Evolutionary conservation across 2,888 invertebrate genomes (phyloP).

Genomic region (Ptychoptera contaminata): DNA sequence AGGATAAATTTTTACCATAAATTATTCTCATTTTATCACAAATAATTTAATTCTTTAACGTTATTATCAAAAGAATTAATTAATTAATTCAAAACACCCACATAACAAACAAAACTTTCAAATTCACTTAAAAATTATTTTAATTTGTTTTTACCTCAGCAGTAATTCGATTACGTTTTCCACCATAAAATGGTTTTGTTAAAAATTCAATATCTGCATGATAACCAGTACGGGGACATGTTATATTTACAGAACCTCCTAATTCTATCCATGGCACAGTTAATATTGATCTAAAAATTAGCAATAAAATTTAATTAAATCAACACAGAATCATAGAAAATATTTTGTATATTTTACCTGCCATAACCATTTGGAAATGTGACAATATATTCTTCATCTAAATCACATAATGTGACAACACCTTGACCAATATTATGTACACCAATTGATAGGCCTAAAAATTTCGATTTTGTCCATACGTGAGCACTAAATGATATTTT

Average conservation of each 20-base stretch:
- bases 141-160: slow-evolving; percentile 47
- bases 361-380: slow-evolving; percentile 99
- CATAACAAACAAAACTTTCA: no score
- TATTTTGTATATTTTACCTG: slow-evolving; percentile 34
- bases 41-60: no score
- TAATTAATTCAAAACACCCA: no score
- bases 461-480: slow-evolving; percentile 99
- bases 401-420: slow-evolving; percentile 73
- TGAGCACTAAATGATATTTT: slow-evolving; percentile 86
- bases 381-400: slow-evolving; percentile 85
- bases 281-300: slow-evolving; percentile 72
- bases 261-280: slow-evolving; percentile 98
- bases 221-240: slow-evolving; percentile 87
- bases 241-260: slow-evolving; percentile 81
- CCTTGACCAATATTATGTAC: slow-evolving; percentile 95
- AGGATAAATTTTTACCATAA: no score
- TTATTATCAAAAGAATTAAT: no score
- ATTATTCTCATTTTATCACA: no score
- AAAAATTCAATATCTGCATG: slow-evolving; percentile 86
- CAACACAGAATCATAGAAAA: slow-evolving; percentile 2
- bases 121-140: not conserved
- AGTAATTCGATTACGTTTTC: slow-evolving; percentile 77
- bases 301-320: not conserved
- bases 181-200: slow-evolving; percentile 96
- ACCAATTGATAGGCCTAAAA: slow-evolving; percentile 93